Base-by-base conservation (phyloP, 2,113 vertebrate species). In the Puffinus mauretanicus region DNA sequence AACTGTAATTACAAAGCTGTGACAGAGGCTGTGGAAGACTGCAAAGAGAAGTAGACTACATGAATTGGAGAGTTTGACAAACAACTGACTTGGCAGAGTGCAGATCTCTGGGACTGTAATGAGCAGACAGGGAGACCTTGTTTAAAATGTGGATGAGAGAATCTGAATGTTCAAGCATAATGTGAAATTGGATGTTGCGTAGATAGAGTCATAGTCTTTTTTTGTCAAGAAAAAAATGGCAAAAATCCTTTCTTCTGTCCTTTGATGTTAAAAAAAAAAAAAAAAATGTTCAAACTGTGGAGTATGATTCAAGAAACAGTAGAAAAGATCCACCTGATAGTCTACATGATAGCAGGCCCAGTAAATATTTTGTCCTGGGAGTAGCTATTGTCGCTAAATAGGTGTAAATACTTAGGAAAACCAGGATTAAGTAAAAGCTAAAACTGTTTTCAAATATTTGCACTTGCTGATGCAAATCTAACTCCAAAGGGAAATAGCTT, bases 131-230 rank as follows among this genome's bases (percentile, higher is more conserved):
- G 34, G 62, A 93, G 61, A 46, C n/a, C 55, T 94, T 71, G 83
- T 94, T 66, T 96, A 97, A 91, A 97, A 94, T 36, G 75, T 98
- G 75, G 97, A 98, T n/a, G 94, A 77, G 75, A 96, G 94, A 62
- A 97, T 98, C 65, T 97, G 98, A 93, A 98, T 96, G 83, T 98
- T 98, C 90, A 98, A 98, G 88, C 93, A 89, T 44, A 98, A 98
- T 57, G 87, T 98, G 86, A 97, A 98, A 75, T 90, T 97, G 73
- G 16, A 84, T 98, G 22, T 96, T 98, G 96, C 92, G 82, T 22
- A 96, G 94, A 96, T 95, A 97, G 77, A 98, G 93, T 79, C 94
- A 98, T 51, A 80, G 58, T 11, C 52, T 96, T 51, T 98, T 91
- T 95, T 98, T 86, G 96, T 94, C 30, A 97, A 97, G 76, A 98